These are phyloP conservation scores for Phrynocephalus vlangalii DNA, from an alignment of 2,797 vertebrate genomes.

Conservation along the genomic window DNA sequence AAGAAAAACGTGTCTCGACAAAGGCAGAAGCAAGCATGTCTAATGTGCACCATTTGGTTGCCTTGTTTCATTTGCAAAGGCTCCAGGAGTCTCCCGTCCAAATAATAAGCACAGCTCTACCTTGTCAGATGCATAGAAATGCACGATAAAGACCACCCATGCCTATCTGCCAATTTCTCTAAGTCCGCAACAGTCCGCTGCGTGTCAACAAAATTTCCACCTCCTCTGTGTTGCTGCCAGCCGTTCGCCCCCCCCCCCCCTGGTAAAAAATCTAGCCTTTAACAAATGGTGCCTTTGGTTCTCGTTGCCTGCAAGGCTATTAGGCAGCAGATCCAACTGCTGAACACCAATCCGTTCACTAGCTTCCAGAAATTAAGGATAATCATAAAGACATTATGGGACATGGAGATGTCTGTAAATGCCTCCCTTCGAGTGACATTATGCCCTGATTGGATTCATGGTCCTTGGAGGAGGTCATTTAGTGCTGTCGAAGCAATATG, in stretches of 20 bases:
- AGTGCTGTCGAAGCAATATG: background rate
- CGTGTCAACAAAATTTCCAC: background rate
- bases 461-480: conserved; percentile 16
- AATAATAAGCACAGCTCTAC: background rate
- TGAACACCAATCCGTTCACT: conserved; percentile 29
- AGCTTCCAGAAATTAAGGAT: conserved; percentile 29
- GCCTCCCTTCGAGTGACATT: conserved; percentile 69
- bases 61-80: background rate
- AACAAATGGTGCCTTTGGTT: background rate
- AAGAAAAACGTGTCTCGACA: background rate
- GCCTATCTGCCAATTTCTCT: background rate
- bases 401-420: conserved; percentile 68
- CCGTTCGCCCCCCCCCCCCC: background rate
- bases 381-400: conserved; percentile 64
- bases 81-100: background rate
- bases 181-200: background rate
- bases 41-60: background rate
- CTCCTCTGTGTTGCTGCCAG: background rate
- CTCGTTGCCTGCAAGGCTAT: conserved; percentile 4
- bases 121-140: background rate
- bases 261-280: conserved; percentile 24
- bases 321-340: conserved; percentile 32
- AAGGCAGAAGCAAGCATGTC: background rate
- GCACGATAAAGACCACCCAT: background rate
- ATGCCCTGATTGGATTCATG: conserved; percentile 68